Evolutionary conservation across 1,140 invertebrate species (phyloP).

Genomic region (Drosophila erecta): DNA sequence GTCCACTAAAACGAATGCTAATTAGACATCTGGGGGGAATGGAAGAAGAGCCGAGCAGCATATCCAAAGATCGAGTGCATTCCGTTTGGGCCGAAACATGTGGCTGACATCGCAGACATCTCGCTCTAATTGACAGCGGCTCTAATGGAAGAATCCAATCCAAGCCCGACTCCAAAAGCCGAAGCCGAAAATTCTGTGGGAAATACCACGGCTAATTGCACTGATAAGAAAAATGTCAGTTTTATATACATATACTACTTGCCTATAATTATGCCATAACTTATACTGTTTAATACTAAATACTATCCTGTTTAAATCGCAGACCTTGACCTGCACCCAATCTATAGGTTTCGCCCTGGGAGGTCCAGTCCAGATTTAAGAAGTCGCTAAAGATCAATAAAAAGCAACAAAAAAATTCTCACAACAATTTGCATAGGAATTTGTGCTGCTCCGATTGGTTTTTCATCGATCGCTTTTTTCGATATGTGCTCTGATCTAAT

Average conservation of each 20-base stretch:
- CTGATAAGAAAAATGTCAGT: background rate
- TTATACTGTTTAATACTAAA: no score
- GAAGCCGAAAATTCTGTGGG: slow-evolving; percentile 4
- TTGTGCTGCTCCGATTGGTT: slow-evolving; percentile 13
- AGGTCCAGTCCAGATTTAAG: background rate
- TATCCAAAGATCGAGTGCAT: slow-evolving; percentile 24
- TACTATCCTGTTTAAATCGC: background rate
- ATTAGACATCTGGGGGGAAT: slow-evolving; percentile 19
- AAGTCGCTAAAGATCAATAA: slow-evolving; percentile 13
- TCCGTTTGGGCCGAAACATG: slow-evolving; percentile 20
- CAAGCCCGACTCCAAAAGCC: slow-evolving; percentile 2
- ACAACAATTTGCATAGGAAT: slow-evolving; percentile 38
- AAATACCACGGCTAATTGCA: slow-evolving; percentile 33
- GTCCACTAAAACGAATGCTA: slow-evolving; percentile 30
- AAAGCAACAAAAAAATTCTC: background rate
- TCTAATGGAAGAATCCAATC: slow-evolving; percentile 46
- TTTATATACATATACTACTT: no score
- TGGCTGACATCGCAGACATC: slow-evolving; percentile 32
- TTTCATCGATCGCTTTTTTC: slow-evolving; percentile 7
- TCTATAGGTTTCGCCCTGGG: background rate
- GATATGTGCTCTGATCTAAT: slow-evolving; percentile 37
- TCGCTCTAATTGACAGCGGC: slow-evolving; percentile 41
- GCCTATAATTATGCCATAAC: no score
- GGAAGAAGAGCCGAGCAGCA: background rate
- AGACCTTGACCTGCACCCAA: slow-evolving; percentile 13